A percentile compares a stretch with the other conserved stretches of the same genome.
Evolutionary conservation across 92 coral and sea anemone species (phyloP).

Genomic region (Epizoanthus illoricatus): DNA sequence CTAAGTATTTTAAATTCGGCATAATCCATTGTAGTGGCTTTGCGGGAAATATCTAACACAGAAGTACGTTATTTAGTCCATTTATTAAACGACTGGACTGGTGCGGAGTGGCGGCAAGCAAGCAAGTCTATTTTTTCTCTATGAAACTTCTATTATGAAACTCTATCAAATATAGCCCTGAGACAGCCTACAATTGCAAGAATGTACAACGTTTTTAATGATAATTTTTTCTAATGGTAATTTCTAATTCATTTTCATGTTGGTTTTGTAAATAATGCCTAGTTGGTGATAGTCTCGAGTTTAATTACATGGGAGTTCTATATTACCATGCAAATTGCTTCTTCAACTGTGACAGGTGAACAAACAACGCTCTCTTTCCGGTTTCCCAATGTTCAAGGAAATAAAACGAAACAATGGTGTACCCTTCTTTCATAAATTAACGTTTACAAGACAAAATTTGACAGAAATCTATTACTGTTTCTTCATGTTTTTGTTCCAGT

Average conservation of each 20-base stretch:
- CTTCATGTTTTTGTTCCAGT: neutral
- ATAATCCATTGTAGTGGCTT: no score
- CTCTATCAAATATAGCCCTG: no score
- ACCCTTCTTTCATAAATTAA: neutral
- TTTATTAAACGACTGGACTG: no score
- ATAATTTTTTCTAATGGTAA: no score
- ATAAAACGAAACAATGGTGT: neutral
- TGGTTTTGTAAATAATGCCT: neutral
- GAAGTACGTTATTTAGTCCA: no score
- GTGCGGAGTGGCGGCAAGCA: no score
- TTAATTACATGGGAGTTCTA: neutral
- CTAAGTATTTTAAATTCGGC: no score
- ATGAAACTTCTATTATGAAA: no score
- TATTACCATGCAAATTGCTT: conserved; percentile 5
- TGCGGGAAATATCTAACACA: no score
- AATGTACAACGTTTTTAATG: no score
- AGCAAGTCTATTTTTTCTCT: no score
- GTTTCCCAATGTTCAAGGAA: conserved; percentile 1
- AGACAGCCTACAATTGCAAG: no score
- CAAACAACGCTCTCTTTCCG: neutral
- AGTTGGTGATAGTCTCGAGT: neutral
- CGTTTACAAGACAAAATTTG: neutral
- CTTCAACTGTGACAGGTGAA: neutral
- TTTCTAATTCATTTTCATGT: neutral
- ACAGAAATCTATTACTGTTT: neutral